These are phyloP conservation scores for Bergia puertoricense DNA, from an alignment of 92 coral and sea anemone species.

Conservation along the genomic window DNA sequence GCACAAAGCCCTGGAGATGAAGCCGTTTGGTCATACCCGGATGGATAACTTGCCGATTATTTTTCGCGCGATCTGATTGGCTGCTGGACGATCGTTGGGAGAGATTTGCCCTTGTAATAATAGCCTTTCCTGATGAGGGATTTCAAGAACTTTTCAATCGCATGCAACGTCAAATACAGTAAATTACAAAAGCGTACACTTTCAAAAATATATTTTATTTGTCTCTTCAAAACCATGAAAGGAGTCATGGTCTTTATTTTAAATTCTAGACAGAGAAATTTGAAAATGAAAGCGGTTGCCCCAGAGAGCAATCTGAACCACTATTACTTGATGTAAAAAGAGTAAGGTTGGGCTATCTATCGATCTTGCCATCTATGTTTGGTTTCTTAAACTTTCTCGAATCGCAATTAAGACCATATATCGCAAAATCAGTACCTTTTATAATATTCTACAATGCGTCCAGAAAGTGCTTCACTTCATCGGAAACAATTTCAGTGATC, in stretches of 20 bases:
- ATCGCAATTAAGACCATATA: not conserved
- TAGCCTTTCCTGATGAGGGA: not conserved
- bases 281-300: not conserved
- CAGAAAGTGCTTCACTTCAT: not conserved
- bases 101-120: constrained; percentile 8
- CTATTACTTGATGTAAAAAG: not conserved
- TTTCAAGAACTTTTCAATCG: not conserved
- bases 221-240: no score
- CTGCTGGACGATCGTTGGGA: constrained; percentile 13
- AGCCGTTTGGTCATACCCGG: constrained; percentile 34
- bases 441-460: not conserved
- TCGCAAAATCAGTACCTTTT: not conserved
- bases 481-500: not conserved
- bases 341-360: not conserved
- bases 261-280: no score
- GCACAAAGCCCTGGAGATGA: constrained; percentile 26
- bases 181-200: not conserved
- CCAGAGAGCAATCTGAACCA: not conserved
- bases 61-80: constrained; percentile 45
- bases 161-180: not conserved
- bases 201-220: no score
- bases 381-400: not conserved
- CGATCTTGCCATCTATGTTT: not conserved
- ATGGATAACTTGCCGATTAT: constrained; percentile 33
- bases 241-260: no score